Evolutionary conservation across 1,140 invertebrate species (phyloP), one percentile per base, ranked within the genome.

Genomic region (Cryptotermes secundus): DNA sequence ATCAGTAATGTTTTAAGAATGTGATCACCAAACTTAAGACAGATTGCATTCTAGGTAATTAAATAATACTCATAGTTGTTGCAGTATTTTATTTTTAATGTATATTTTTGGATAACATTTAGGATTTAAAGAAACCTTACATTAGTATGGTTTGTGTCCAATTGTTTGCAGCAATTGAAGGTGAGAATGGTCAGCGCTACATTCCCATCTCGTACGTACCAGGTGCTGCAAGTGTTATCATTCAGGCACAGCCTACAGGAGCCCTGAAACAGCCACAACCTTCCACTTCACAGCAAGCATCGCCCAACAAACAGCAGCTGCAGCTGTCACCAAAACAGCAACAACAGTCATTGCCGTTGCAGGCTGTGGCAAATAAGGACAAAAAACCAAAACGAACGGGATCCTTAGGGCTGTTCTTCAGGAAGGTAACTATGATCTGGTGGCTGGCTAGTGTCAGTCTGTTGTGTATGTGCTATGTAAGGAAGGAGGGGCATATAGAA

Each of bases 391-490:
- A 90, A 86, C 89, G 92, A 87, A 92, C 91, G 12, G 93, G 93
- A 16, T 95, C 95, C 2, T 89, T 96, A 24, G 93, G 93, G 36
- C 89, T 96, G 0, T 95, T 96, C 87, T 96, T 96, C 87, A 91
- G 95, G 89, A 96, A 96, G 90, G 93, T 94, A 90, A 88, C 81
- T 19, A 19, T 14, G 16, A 14, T 1, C 9, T 42, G 38, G 16
- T 14, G 19, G n/a, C 72, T 12, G 12, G 34, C n/a, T 79, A 79
- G 38, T 42, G 9, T 42, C 38, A 42, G 38, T 42, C n/a, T n/a
- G n/a, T n/a, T n/a, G n/a, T n/a, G n/a, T n/a, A n/a, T n/a, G n/a
- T n/a, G n/a, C n/a, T n/a, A n/a, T n/a, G n/a, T n/a, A n/a, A n/a
- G n/a, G n/a, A n/a, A n/a, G n/a, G n/a, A n/a, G n/a, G n/a, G n/a